Evolutionary conservation across 1,140 invertebrate species (phyloP).

Genomic region (Cepaea nemoralis): DNA sequence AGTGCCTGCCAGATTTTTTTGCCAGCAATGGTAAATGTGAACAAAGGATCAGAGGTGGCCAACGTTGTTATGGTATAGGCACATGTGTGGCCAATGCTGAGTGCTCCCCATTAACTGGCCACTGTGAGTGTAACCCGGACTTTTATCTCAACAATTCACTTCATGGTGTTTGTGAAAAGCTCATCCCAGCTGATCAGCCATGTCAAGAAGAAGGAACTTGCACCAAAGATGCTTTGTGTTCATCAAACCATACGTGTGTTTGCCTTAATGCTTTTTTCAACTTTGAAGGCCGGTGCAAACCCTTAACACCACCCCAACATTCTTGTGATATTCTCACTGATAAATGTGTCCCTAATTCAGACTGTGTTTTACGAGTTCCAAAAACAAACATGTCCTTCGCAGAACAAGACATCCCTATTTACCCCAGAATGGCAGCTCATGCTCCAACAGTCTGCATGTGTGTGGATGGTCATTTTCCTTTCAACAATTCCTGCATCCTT

Average conservation of each 20-base stretch:
- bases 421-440: neutral
- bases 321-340: slow-evolving; percentile 17
- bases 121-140: slow-evolving; percentile 36
- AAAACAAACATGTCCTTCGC: neutral
- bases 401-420: slow-evolving; percentile 7
- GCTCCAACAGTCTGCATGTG: neutral
- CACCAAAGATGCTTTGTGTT: slow-evolving; percentile 4
- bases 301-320: neutral
- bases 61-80: slow-evolving; percentile 35
- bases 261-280: slow-evolving; percentile 9
- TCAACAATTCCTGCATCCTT: neutral
- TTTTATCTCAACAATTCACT: slow-evolving; percentile 13
- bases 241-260: neutral
- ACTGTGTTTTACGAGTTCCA: neutral
- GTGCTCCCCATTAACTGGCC: slow-evolving; percentile 16
- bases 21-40: slow-evolving; percentile 34
- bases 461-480: neutral
- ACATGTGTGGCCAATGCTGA: slow-evolving; percentile 41
- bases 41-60: slow-evolving; percentile 13
- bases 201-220: slow-evolving; percentile 27
- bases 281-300: slow-evolving; percentile 7
- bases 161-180: slow-evolving; percentile 12
- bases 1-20: slow-evolving; percentile 35
- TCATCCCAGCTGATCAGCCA: slow-evolving; percentile 8
- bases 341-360: slow-evolving; percentile 7